phyloP scores from a whole-genome alignment of 2,888 invertebrate species.

The Keiferia lycopersicella region DNA sequence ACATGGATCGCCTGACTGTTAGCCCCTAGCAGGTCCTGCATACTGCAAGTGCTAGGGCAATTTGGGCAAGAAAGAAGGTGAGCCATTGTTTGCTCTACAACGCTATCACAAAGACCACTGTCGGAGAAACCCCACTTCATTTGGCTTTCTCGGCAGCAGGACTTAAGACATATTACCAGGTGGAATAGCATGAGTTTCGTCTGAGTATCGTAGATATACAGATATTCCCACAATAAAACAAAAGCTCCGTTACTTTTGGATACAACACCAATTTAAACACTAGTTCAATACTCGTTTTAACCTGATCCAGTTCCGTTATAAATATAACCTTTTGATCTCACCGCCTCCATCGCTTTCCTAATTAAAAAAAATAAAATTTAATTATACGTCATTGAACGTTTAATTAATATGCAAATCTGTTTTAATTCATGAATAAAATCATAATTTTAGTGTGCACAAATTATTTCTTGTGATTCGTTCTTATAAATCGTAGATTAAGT shows the following conservation, averaged over 20 bases:
- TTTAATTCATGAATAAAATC: constrained; percentile 55
- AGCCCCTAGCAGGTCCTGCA: too few relatives aligned
- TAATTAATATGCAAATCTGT: constrained; percentile 57
- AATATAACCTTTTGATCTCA: constrained; percentile 44
- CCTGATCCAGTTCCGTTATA: constrained; percentile 25
- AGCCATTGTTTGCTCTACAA: too few relatives aligned
- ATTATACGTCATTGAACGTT: constrained; percentile 46
- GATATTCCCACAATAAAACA: constrained; percentile 5
- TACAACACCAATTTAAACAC: constrained; percentile 13
- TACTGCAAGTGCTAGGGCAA: too few relatives aligned
- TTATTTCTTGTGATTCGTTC: constrained; percentile 45
- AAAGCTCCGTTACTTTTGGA: constrained; percentile 10
- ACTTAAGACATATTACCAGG: too few relatives aligned
- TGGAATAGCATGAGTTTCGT: too few relatives aligned
- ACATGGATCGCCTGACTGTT: too few relatives aligned
- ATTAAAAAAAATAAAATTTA: constrained; percentile 54
- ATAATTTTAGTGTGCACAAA: constrained; percentile 51
- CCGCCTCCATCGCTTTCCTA: constrained; percentile 58
- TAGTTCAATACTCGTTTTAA: constrained; percentile 27
- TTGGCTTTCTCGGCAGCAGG: too few relatives aligned
- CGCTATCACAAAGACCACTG: too few relatives aligned
- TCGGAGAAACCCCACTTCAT: too few relatives aligned
- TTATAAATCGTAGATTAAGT: constrained; percentile 59
- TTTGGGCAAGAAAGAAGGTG: too few relatives aligned
- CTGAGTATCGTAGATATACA: background rate